These are phyloP conservation scores for Pampusana beccarii DNA, from an alignment of 2,113 vertebrate genomes.

Conservation along the genomic window DNA sequence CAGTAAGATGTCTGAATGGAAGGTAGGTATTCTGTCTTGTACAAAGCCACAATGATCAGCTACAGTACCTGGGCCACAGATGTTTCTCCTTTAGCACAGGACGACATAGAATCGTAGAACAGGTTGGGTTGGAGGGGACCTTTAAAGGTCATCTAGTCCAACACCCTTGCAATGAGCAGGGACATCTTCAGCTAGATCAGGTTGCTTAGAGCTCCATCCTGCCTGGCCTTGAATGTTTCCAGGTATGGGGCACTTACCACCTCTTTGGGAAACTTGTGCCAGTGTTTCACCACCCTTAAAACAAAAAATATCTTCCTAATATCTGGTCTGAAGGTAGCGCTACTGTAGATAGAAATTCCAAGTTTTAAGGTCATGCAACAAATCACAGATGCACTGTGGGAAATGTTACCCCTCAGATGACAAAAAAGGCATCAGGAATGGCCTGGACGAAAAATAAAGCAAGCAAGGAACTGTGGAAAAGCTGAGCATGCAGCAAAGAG, in stretches of 20 bases:
- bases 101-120: background rate
- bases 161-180: too few relatives aligned
- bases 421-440: background rate
- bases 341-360: background rate
- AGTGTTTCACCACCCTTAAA: background rate
- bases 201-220: background rate
- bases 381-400: background rate
- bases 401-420: background rate
- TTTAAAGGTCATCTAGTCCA: too few relatives aligned
- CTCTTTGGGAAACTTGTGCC: background rate
- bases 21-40: background rate
- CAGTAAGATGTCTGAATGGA: background rate
- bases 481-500: background rate
- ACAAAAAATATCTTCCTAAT: background rate
- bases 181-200: background rate
- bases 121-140: background rate
- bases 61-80: background rate
- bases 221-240: background rate
- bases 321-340: background rate
- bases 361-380: background rate
- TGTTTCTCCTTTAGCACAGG: background rate
- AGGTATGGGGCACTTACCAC: background rate
- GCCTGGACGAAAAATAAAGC: accelerated
- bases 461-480: background rate
- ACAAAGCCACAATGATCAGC: background rate